Evolutionary conservation across 2,888 invertebrate species (phyloP).

Genomic region (Labia minor): DNA sequence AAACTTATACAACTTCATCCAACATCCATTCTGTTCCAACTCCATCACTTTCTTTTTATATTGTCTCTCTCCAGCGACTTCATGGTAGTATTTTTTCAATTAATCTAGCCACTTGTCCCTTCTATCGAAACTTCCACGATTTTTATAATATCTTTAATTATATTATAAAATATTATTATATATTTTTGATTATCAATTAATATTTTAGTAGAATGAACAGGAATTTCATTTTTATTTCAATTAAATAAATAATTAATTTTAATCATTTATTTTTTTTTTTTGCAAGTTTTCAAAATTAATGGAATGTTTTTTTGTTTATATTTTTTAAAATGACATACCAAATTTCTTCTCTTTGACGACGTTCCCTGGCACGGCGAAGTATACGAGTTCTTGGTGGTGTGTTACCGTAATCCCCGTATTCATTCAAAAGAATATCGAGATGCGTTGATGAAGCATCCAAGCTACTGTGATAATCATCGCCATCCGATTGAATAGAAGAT

Average conservation of each 20-base stretch:
- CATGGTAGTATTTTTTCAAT: no score
- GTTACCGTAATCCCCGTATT: slow-evolving; percentile 53
- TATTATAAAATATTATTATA: no score
- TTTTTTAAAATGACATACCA: no score
- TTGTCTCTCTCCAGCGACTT: no score
- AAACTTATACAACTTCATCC: no score
- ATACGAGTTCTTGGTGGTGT: slow-evolving; percentile 70
- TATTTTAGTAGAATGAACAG: background rate
- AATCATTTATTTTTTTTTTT: slow-evolving; percentile 28
- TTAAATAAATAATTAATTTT: slow-evolving; percentile 30
- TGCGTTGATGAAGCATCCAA: background rate
- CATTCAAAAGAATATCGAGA: slow-evolving; percentile 28
- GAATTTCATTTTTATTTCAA: background rate
- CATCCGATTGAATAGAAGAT: background rate
- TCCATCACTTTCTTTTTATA: no score
- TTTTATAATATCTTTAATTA: no score
- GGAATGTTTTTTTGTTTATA: no score
- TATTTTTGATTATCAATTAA: no score
- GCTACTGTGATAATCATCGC: background rate
- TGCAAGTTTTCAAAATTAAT: background rate
- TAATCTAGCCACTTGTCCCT: no score
- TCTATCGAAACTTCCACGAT: no score
- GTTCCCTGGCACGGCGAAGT: slow-evolving; percentile 40
- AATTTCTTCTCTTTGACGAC: slow-evolving; percentile 48
- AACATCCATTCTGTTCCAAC: no score